Evolutionary conservation across 2,113 vertebrate genomes (phyloP).

Genomic region (Notothenia rossii): DNA sequence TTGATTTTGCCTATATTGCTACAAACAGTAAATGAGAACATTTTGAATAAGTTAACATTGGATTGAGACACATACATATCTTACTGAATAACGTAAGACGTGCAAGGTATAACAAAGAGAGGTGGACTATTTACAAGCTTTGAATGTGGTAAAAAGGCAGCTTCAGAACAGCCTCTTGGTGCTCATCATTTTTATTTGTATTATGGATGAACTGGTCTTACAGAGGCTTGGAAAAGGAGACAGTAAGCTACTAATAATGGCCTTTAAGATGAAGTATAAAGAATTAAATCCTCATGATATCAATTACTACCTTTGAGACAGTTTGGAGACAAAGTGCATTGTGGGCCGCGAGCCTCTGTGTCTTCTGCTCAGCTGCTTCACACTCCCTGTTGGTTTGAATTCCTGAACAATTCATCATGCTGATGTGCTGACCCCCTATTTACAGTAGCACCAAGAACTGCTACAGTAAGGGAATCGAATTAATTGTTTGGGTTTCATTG

Average conservation of each 20-base stretch:
- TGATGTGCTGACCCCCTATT: constrained; percentile 73
- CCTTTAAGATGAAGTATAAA: not conserved
- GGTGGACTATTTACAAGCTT: not conserved
- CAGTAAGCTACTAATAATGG: constrained; percentile 9
- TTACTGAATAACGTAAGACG: not conserved
- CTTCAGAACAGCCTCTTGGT: not conserved
- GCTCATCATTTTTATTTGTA: not conserved
- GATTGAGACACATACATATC: not conserved
- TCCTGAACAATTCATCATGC: constrained; percentile 67
- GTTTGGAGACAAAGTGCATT: constrained; percentile 18
- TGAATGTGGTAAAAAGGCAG: not conserved
- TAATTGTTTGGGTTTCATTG: constrained; percentile 66
- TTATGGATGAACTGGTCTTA: not conserved
- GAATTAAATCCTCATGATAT: not conserved
- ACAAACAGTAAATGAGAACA: not conserved
- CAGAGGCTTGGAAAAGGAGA: not conserved
- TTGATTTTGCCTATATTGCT: not conserved
- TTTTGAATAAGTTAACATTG: not conserved
- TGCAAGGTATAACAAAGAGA: not conserved
- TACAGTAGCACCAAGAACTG: constrained; percentile 55
- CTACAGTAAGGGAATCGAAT: constrained; percentile 73
- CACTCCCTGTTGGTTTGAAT: constrained; percentile 61
- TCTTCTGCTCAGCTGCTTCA: constrained; percentile 48
- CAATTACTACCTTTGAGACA: constrained; percentile 2
- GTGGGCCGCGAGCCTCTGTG: constrained; percentile 27